Conservation (phyloP, 2,888 invertebrate genomes). For the Mermis nigrescens region DNA sequence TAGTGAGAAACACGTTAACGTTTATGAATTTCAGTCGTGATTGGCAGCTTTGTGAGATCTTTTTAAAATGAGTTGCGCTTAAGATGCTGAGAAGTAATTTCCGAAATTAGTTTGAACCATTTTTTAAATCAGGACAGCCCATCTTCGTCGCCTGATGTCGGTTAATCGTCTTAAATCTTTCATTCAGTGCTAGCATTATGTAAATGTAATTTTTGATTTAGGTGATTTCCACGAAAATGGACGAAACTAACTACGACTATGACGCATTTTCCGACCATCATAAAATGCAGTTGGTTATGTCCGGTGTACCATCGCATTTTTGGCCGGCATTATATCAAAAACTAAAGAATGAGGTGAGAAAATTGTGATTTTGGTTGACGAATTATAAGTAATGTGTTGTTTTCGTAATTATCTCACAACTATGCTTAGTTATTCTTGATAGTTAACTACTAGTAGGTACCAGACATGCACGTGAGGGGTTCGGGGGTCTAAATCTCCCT, state of each 20-base stretch:
- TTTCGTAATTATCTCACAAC: too few relatives aligned
- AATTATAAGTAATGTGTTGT: too few relatives aligned
- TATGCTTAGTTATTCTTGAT: background rate
- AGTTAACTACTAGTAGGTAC: background rate
- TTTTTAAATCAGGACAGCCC: too few relatives aligned
- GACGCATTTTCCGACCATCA: background rate
- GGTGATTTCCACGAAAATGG: background rate
- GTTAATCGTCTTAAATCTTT: too few relatives aligned
- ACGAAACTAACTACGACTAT: background rate
- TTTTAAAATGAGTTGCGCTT: too few relatives aligned
- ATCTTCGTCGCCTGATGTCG: too few relatives aligned
- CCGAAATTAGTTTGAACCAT: too few relatives aligned
- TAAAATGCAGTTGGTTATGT: background rate
- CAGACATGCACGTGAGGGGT: background rate
- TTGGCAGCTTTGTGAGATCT: too few relatives aligned
- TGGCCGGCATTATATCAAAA: constrained; percentile 36
- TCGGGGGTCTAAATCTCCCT: background rate
- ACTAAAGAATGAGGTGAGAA: constrained; percentile 39
- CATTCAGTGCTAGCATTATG: too few relatives aligned
- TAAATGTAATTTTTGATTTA: background rate
- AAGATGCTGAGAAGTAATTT: too few relatives aligned
- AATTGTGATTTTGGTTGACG: background rate
- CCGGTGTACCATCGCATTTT: background rate
- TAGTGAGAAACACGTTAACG: too few relatives aligned
- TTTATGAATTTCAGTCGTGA: too few relatives aligned